Evolutionary conservation across 2,113 vertebrate genomes (phyloP).

Genomic region (Cebidichthys violaceus): DNA sequence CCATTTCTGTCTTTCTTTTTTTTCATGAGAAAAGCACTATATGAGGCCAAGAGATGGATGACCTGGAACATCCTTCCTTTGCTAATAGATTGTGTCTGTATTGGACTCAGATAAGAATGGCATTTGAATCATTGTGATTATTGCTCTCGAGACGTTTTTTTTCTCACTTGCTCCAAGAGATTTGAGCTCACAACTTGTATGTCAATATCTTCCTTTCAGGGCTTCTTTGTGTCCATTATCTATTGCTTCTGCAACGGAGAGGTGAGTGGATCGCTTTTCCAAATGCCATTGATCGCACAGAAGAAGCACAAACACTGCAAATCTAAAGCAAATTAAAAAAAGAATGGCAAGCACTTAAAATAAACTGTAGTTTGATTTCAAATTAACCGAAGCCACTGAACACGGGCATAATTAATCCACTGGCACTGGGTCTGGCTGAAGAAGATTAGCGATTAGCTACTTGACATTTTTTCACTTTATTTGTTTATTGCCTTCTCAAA

Average conservation of each 20-base stretch:
- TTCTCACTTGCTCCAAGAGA: not conserved
- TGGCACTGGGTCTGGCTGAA: not conserved
- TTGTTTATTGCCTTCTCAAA: not conserved
- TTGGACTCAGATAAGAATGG: not conserved
- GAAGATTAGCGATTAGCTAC: not conserved
- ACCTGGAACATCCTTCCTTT: not conserved
- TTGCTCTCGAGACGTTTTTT: too few relatives aligned
- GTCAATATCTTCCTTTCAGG: constrained; percentile 77
- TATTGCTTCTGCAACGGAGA: constrained; percentile 95
- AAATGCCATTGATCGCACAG: not conserved
- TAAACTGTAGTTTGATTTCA: not conserved
- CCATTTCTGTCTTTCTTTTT: not conserved
- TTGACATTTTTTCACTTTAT: not conserved
- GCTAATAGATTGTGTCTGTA: not conserved
- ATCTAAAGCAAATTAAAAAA: not conserved
- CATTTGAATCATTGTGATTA: not conserved
- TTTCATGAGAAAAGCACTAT: not conserved
- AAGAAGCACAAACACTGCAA: not conserved
- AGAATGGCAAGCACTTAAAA: not conserved
- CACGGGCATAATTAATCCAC: not conserved
- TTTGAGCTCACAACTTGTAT: not conserved
- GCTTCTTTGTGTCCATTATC: constrained; percentile 93
- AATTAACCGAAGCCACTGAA: not conserved
- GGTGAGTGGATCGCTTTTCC: constrained; percentile 79
- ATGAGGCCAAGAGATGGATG: not conserved